Evolutionary conservation across 2,888 invertebrate genomes (phyloP), one percentile per base, ranked within the genome.

Genomic region (Aradus depressus): DNA sequence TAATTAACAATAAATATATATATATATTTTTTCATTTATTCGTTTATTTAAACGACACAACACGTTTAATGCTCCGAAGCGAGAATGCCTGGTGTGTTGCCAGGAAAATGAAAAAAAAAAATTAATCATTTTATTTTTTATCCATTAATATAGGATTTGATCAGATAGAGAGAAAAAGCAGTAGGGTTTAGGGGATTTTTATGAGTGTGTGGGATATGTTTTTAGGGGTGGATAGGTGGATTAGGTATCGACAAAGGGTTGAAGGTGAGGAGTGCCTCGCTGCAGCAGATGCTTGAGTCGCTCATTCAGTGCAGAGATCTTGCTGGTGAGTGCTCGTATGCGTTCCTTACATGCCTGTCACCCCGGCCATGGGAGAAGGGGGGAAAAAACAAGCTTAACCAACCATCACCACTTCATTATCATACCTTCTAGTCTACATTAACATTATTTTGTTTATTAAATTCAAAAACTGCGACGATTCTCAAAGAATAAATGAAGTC

Each of bases 241-340:
- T 50, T 52, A 55, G 26, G 52, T 50, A 34, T 50, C 51, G 22
- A 50, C 43, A 35, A 60, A 75, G 67, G 80, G 77, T 64, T 84
- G 83, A 67, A 79, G 75, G 71, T 86, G 85, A 62, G 90, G 89
- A 64, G 80, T 80, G 72, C 88, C 90, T 67, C 87, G 82, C 74
- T 88, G 85, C 68, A 84, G 77, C 65, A 91, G 74, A 63, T 87
- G 75, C 71, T 89, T 90, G 67, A 89, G 83, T 67, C 89, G 83
- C 73, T 91, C 90, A 69, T 81, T 81, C 62, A 86, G 82, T 72
- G 86, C 83, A 66, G 81, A 78, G 66, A 91, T 85, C 76, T 87
- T 87, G 73, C 81, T 83, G 71, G 89, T 87, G 67, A 91, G 78
- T 68, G 80, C 78, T 69, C 84, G 85, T 65, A 88, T 81, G 72